phyloP scores from a whole-genome alignment of 2,113 vertebrate genomes.

The Chaetodon trifascialis region DNA sequence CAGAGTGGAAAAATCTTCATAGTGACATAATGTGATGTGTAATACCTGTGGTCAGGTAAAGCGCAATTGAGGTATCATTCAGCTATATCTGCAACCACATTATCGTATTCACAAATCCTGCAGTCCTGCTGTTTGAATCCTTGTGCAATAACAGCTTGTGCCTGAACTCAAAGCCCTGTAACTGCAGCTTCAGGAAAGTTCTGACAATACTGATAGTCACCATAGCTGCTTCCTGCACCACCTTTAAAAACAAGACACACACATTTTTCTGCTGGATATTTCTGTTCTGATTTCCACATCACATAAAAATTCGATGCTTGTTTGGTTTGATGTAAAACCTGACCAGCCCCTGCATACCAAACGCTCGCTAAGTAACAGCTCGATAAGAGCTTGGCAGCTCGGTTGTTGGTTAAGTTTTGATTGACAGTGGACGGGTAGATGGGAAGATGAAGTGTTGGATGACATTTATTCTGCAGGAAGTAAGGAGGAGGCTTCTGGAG shows the following conservation, averaged over 20 bases:
- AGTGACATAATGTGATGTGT: not conserved
- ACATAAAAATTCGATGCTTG: not conserved
- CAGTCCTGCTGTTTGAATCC: not conserved
- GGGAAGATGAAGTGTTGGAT: not conserved
- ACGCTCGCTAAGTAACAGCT: constrained; percentile 11
- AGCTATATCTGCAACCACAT: not conserved
- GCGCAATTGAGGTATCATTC: no score
- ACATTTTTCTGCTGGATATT: not conserved
- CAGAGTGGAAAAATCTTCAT: not conserved
- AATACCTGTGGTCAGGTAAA: not conserved
- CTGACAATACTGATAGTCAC: not conserved
- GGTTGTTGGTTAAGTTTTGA: not conserved
- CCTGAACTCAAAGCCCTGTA: not conserved
- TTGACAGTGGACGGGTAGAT: constrained; percentile 38
- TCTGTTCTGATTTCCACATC: constrained; percentile 8
- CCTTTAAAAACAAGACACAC: not conserved
- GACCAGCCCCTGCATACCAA: constrained; percentile 13
- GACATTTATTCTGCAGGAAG: not conserved
- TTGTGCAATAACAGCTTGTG: not conserved
- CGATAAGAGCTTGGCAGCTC: constrained; percentile 7
- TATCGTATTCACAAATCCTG: not conserved
- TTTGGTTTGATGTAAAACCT: constrained; percentile 13
- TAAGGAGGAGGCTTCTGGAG: not conserved
- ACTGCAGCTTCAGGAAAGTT: constrained; percentile 2
- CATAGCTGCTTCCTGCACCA: not conserved